These are phyloP conservation scores for Anolis sagrei DNA, from an alignment of 2,113 vertebrate species.

Conservation along the genomic window DNA sequence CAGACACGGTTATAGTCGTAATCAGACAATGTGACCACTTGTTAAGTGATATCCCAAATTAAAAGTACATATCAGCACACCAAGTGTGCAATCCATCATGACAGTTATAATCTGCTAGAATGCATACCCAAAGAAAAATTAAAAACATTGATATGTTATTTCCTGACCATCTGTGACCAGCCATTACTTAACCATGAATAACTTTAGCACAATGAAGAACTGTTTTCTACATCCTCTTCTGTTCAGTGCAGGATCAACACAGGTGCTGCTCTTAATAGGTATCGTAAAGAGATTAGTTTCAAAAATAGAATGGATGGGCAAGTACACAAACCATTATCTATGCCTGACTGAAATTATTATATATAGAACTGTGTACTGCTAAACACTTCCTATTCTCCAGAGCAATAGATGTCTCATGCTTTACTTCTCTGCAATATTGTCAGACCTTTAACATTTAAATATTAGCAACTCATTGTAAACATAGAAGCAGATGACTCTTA, in stretches of 20 bases:
- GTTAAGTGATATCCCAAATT: neutral
- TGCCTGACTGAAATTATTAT: neutral
- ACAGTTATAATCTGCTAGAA: neutral
- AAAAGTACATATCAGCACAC: neutral
- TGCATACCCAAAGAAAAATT: neutral
- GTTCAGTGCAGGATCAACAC: rapidly evolving
- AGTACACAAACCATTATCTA: neutral
- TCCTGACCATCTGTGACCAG: neutral
- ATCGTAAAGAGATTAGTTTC: neutral
- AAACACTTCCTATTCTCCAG: neutral
- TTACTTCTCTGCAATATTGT: neutral
- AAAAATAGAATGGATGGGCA: neutral
- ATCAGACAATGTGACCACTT: neutral
- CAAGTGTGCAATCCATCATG: neutral
- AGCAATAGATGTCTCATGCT: rapidly evolving
- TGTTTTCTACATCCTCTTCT: neutral
- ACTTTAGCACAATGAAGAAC: neutral
- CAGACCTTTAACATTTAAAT: neutral
- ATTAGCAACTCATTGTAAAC: neutral
- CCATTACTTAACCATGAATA: neutral
- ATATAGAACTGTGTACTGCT: neutral
- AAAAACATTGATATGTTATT: neutral
- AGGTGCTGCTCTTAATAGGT: neutral
- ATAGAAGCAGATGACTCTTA: neutral
- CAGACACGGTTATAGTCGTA: neutral